Percentiles rank a stretch among this genome's conserved stretches.
Conservation (phyloP, 1,140 invertebrate genomes). For the Conopomorpha cramerella region DNA sequence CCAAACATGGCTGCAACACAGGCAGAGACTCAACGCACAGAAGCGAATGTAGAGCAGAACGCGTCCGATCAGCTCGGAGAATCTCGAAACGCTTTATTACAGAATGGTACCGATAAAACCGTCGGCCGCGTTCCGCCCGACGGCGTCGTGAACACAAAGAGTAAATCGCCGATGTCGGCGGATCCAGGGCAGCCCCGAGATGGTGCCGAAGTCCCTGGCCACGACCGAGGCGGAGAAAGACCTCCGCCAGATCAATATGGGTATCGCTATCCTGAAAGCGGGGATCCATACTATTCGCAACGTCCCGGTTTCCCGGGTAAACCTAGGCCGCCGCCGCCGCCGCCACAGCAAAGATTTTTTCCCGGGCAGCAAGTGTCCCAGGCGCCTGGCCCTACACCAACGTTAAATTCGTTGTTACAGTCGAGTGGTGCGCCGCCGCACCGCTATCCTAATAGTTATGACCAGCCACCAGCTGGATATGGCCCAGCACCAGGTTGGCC, state of each 20-base stretch:
- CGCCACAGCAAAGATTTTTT: constrained; percentile 62
- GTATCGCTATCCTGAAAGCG: constrained; percentile 45
- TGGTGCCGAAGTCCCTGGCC: constrained; percentile 41
- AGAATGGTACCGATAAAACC: constrained; percentile 63
- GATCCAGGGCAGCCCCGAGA: constrained; percentile 44
- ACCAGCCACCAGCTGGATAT: constrained; percentile 43
- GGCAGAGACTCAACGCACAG: constrained; percentile 66
- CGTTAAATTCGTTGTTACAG: constrained; percentile 86
- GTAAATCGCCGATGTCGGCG: constrained; percentile 53
- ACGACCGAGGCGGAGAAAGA: constrained; percentile 38
- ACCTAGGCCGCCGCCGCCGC: constrained; percentile 34
- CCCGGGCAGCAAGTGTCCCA: constrained; percentile 72
- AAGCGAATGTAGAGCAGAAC: constrained; percentile 65
- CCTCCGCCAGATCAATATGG: constrained; percentile 41
- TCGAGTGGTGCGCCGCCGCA: constrained; percentile 74
- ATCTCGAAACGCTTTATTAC: constrained; percentile 64
- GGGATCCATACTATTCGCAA: constrained; percentile 41
- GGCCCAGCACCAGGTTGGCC: constrained; percentile 45
- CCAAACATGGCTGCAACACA: constrained; percentile 70
- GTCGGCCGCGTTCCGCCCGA: constrained; percentile 54
- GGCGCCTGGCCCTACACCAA: constrained; percentile 86
- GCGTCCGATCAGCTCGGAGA: constrained; percentile 64
- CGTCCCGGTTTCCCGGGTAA: constrained; percentile 50
- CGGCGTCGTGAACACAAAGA: constrained; percentile 58
- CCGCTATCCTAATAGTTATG: constrained; percentile 53